Evolutionary conservation across 2,888 invertebrate species (phyloP).

Genomic region (Cephus runcator): DNA sequence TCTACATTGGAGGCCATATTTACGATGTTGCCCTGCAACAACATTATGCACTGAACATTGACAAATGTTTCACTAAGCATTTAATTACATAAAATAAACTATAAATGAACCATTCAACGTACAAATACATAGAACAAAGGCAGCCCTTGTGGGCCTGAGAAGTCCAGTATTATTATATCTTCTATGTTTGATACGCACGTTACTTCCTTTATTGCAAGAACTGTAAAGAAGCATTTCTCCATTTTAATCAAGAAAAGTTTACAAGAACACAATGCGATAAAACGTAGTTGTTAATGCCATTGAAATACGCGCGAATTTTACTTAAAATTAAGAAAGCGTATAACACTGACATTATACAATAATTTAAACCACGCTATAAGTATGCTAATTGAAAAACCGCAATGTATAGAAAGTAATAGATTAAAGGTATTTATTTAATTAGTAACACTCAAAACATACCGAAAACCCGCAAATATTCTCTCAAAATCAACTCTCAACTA

Average conservation of each 20-base stretch:
- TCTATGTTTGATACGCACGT: not conserved
- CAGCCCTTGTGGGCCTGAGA: not conserved
- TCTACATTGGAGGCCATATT: not conserved
- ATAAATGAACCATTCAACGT: not conserved
- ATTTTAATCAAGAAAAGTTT: not conserved
- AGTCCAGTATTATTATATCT: not conserved
- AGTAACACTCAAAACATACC: not conserved
- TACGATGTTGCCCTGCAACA: not conserved
- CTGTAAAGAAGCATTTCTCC: not conserved
- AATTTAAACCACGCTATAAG: not conserved
- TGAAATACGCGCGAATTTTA: not conserved
- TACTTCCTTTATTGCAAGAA: not conserved
- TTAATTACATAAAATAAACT: not conserved
- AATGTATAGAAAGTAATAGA: not conserved
- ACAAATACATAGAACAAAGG: not conserved
- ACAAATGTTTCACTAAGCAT: not conserved
- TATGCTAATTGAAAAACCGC: not conserved
- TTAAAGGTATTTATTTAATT: not conserved
- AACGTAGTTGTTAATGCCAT: not conserved
- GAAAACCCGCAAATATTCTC: not conserved
- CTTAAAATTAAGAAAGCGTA: not conserved
- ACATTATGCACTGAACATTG: not conserved
- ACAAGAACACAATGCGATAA: not conserved
- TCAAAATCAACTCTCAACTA: not conserved
- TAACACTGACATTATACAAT: not conserved